phyloP scores from a whole-genome alignment of 2,888 invertebrate genomes.

The Myopa tessellatipennis region DNA sequence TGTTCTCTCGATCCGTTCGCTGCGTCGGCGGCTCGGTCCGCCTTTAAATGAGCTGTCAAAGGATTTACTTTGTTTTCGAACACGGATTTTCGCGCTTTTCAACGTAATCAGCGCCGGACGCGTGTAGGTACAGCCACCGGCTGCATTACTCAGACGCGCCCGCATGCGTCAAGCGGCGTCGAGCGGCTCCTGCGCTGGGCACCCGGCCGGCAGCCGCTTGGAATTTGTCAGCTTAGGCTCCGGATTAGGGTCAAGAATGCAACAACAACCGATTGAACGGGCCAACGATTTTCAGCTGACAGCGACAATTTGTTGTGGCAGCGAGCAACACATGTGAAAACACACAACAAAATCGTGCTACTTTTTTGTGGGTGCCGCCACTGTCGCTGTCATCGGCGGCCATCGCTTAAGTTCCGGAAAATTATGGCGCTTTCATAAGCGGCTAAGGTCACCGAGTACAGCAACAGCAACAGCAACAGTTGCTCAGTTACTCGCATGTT shows the following conservation, averaged over 20 bases:
- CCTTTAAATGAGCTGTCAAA: conserved; percentile 66
- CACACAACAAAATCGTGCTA: not conserved
- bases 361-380: not conserved
- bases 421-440: not conserved
- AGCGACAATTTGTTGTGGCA: conserved; percentile 43
- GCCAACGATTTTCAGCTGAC: conserved; percentile 52
- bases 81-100: conserved; percentile 27
- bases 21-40: not conserved
- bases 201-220: conserved; percentile 36
- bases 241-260: conserved; percentile 58
- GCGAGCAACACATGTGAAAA: not conserved
- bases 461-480: not conserved
- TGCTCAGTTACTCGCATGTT: not conserved
- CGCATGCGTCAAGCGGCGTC: not conserved
- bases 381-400: no score
- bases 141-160: conserved; percentile 24
- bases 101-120: conserved; percentile 15
- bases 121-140: not conserved
- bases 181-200: not conserved
- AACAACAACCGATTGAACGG: not conserved
- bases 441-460: not conserved
- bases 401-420: not conserved
- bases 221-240: conserved; percentile 53
- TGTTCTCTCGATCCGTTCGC: not conserved
- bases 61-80: conserved; percentile 47